These are phyloP conservation scores for Cheilosia vulpina DNA, from an alignment of 2,888 invertebrate genomes.

Conservation along the genomic window DNA sequence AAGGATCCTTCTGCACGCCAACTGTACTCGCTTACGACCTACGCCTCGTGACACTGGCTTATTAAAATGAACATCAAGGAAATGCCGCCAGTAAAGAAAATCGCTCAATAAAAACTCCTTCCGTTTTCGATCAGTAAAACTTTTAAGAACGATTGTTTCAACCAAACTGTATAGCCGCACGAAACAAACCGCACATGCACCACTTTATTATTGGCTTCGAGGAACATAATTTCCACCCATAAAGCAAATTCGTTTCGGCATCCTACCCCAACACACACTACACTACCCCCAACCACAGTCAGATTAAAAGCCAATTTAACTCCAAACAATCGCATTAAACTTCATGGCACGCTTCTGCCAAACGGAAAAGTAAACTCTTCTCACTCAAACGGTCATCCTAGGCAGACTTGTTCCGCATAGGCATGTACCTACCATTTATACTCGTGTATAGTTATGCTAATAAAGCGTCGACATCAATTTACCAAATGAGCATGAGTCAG, in stretches of 20 bases:
- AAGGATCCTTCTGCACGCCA: too few species aligned
- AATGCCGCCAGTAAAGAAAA: conserved; percentile 7
- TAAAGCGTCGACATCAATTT: conserved; percentile 72
- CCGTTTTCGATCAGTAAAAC: conserved; percentile 2
- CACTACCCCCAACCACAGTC: not conserved
- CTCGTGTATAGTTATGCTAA: conserved; percentile 61
- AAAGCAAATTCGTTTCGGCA: conserved; percentile 17
- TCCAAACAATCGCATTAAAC: conserved; percentile 69
- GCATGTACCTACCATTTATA: not conserved
- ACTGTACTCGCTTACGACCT: too few species aligned
- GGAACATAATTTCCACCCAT: conserved; percentile 23
- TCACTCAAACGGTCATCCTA: conserved; percentile 38
- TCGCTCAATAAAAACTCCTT: not conserved
- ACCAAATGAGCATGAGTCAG: conserved; percentile 67
- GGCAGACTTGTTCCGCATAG: conserved; percentile 19
- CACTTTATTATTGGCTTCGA: conserved; percentile 10
- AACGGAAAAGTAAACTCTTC: not conserved
- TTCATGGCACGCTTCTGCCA: conserved; percentile 64
- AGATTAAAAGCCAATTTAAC: conserved; percentile 71
- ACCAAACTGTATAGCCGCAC: not conserved
- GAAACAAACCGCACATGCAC: conserved; percentile 17
- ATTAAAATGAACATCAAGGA: not conserved
- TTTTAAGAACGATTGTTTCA: conserved; percentile 7
- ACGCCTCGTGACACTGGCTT: too few species aligned
- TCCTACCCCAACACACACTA: not conserved